These are phyloP conservation scores for Rhynchonycteris naso DNA, from an alignment of 2,797 vertebrate genomes.

Conservation along the genomic window DNA sequence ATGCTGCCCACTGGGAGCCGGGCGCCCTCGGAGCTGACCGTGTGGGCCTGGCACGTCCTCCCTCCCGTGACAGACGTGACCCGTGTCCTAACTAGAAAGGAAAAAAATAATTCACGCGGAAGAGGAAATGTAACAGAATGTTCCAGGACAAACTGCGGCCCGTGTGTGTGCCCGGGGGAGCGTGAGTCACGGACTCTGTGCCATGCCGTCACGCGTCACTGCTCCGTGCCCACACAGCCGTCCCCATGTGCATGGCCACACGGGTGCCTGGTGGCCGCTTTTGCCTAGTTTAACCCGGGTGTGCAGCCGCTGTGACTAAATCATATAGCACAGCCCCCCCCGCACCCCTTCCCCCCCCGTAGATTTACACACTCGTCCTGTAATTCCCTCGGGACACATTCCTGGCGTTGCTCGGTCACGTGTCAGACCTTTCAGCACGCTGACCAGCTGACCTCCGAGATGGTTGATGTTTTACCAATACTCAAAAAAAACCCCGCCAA, in stretches of 20 bases:
- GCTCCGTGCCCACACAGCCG: no score
- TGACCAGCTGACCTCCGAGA: background rate
- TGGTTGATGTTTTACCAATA: background rate
- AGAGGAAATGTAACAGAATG: background rate
- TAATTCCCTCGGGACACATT: background rate
- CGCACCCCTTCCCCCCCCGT: no score
- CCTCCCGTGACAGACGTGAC: background rate
- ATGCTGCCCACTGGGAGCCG: background rate
- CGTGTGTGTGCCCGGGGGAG: no score
- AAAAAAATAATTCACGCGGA: background rate
- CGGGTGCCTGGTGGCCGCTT: no score
- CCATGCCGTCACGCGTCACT: no score
- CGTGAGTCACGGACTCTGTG: no score
- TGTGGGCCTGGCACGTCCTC: background rate
- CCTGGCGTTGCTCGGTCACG: no score
- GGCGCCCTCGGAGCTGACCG: background rate
- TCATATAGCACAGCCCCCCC: no score
- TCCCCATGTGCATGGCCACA: no score
- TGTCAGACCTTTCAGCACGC: no score
- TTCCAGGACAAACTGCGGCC: background rate
- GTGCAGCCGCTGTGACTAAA: background rate
- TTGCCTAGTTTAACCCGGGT: background rate
- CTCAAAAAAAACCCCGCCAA: background rate
- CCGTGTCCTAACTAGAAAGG: background rate
- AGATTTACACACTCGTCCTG: fast-evolving